A percentile compares a stretch with the other conserved stretches of the same genome.
These are phyloP conservation scores for Mythimna impura DNA, from an alignment of 2,888 invertebrate species.

Conservation along the genomic window DNA sequence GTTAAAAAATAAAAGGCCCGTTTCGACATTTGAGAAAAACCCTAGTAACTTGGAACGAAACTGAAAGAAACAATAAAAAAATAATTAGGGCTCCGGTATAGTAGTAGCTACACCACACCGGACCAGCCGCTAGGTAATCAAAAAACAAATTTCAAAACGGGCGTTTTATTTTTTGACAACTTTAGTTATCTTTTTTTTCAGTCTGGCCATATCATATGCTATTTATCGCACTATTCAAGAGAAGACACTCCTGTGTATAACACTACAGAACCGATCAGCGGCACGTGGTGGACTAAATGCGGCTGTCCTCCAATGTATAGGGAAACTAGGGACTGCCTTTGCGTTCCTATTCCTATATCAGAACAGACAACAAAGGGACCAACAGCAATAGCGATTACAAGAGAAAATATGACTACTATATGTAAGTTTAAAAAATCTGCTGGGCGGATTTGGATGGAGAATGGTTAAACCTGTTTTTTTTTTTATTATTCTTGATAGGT, in stretches of 20 bases:
- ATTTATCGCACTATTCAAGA: slow-evolving; percentile 23
- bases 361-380: background rate
- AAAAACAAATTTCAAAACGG: too few relatives aligned
- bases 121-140: too few relatives aligned
- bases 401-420: background rate
- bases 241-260: slow-evolving; percentile 8
- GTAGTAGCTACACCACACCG: too few relatives aligned
- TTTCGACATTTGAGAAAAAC: too few relatives aligned
- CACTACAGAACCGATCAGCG: slow-evolving; percentile 13
- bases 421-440: background rate
- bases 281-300: slow-evolving; percentile 27
- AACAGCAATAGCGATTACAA: background rate
- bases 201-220: slow-evolving; percentile 25
- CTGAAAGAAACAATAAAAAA: too few relatives aligned
- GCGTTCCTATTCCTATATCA: background rate
- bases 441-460: background rate
- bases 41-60: too few relatives aligned
- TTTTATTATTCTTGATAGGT: too few relatives aligned
- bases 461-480: too few relatives aligned
- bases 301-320: slow-evolving; percentile 29
- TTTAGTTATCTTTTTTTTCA: slow-evolving; percentile 12
- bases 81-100: too few relatives aligned
- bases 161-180: too few relatives aligned
- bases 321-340: slow-evolving; percentile 30
- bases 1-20: too few relatives aligned